Base-by-base conservation (phyloP, 2,888 invertebrate species). In the Callyntrura sp. region DNA sequence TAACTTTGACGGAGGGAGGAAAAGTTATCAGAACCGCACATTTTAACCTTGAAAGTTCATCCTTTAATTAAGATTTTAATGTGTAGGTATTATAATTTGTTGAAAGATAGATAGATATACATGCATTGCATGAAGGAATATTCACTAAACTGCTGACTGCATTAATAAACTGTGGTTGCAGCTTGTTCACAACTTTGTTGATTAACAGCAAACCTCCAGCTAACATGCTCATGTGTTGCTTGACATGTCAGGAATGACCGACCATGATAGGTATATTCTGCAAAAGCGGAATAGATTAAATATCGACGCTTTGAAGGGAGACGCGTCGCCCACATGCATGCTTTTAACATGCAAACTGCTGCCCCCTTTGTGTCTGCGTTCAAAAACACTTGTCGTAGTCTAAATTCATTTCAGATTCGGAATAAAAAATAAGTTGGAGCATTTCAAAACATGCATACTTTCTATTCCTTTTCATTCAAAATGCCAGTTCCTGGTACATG, bases 351-450 rank as follows among this genome's bases (percentile, higher is more conserved):
- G n/a, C n/a, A n/a, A n/a, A n/a, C n/a, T n/a, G n/a, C n/a, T n/a
- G n/a, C n/a, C n/a, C n/a, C n/a, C n/a, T n/a, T n/a, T n/a, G n/a
- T n/a, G n/a, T n/a, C n/a, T n/a, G n/a, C n/a, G n/a, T n/a, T 35
- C 28, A 35, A n/a, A 68, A 20, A 6, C 43, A 12, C 9, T 48
- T 79, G n/a, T 48, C 78, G 78, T 78, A 62, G 43, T 68, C 76
- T 85, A 70, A 45, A 85, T 85, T 17, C 70, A 23, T 85, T 76
- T 62, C 78, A 62, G 62, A 60, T 48, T 20, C 51, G 17, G 79
- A 79, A 79, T 79, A 79, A 86, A n/a, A n/a, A n/a, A n/a, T n/a
- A n/a, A n/a, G n/a, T 62, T 78, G 79, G 62, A 68, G 78, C 70
- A 68, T 79, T 62, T 86, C 45, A 79, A 78, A 79, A 78, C 62